These are phyloP conservation scores for Illadopsis cleaveri DNA, from an alignment of 2,113 vertebrate species.

Conservation along the genomic window DNA sequence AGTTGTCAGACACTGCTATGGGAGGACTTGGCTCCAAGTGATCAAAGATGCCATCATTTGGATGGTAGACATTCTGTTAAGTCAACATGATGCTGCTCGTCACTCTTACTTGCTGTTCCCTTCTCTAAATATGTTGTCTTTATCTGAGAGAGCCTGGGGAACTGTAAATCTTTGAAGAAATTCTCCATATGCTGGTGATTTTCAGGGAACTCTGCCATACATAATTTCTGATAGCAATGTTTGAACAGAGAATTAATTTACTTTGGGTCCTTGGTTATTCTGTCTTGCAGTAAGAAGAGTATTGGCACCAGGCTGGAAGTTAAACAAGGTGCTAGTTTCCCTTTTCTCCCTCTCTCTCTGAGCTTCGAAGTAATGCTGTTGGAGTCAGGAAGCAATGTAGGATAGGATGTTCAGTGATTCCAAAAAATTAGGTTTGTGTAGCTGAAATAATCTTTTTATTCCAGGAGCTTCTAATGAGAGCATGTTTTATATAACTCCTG, in stretches of 20 bases:
- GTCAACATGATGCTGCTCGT: neutral
- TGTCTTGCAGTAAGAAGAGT: slow-evolving; percentile 5
- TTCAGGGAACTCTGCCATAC: slow-evolving; percentile 61
- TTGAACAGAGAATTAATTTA: slow-evolving; percentile 57
- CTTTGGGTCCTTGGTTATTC: slow-evolving; percentile 16
- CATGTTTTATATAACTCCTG: neutral
- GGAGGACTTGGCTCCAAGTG: neutral
- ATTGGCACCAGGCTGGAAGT: slow-evolving; percentile 23
- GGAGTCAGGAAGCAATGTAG: neutral
- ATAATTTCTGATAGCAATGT: slow-evolving; percentile 49
- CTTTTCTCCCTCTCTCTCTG: neutral
- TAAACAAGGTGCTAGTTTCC: neutral
- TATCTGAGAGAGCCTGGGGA: slow-evolving; percentile 32
- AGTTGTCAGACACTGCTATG: neutral
- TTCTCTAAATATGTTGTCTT: slow-evolving; percentile 39
- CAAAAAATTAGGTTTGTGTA: neutral
- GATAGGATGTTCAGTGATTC: neutral
- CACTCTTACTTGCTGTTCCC: neutral
- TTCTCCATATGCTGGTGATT: slow-evolving; percentile 62
- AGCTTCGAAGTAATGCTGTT: neutral
- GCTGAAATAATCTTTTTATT: neutral
- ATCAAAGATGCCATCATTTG: neutral
- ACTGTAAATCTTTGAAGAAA: slow-evolving; percentile 52
- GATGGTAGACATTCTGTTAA: neutral
- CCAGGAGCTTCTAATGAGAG: neutral